phyloP scores from a whole-genome alignment of 2,888 invertebrate genomes.

The Melitaea athalia region DNA sequence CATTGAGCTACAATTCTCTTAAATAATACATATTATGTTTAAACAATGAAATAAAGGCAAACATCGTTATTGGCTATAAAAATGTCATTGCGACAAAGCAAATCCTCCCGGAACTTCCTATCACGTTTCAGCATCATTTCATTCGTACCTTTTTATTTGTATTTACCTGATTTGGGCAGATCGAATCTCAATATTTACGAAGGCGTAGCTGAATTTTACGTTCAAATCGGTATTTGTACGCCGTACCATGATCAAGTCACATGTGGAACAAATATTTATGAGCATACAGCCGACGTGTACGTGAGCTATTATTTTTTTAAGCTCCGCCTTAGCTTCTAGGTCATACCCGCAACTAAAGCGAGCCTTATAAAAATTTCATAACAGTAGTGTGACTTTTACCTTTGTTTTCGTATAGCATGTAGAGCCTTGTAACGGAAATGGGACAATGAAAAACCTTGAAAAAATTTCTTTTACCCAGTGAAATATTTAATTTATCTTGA shows the following conservation, averaged over 20 bases:
- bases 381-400: conserved; percentile 36
- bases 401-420: conserved; percentile 33
- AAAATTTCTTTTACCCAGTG: conserved; percentile 18
- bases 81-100: conserved; percentile 23
- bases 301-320: conserved; percentile 39
- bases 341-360: conserved; percentile 36
- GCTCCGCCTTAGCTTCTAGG: conserved; percentile 36
- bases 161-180: conserved; percentile 40
- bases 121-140: conserved; percentile 39
- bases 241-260: conserved; percentile 35
- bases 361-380: conserved; percentile 39
- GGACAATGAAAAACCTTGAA: conserved; percentile 34
- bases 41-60: conserved; percentile 4
- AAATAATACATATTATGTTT: not conserved
- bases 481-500: conserved; percentile 17
- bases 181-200: conserved; percentile 41
- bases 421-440: conserved; percentile 27
- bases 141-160: conserved; percentile 39
- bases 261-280: conserved; percentile 41
- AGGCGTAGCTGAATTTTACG: conserved; percentile 37
- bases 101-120: conserved; percentile 29
- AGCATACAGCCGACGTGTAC: conserved; percentile 35
- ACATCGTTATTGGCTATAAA: conserved; percentile 26
- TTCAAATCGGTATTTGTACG: conserved; percentile 36
- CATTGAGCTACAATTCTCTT: not conserved